phyloP scores from a whole-genome alignment of 1,140 invertebrate species.

The Scylla paramamosain region DNA sequence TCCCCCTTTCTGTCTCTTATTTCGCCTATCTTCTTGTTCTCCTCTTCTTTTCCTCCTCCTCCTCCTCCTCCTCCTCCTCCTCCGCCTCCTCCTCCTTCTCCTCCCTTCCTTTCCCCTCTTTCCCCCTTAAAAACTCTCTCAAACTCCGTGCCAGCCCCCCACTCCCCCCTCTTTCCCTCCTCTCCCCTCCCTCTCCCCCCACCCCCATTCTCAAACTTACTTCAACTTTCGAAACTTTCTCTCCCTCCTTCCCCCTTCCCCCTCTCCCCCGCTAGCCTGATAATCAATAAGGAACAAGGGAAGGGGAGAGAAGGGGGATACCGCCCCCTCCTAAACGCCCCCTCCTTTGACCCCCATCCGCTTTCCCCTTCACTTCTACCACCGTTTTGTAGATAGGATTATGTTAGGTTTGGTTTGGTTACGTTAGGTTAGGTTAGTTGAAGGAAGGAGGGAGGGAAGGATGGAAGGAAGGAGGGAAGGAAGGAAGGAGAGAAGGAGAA shows the following conservation, averaged over 20 bases:
- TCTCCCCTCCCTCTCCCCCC: slow-evolving; percentile 33
- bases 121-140: background rate
- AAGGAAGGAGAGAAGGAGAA: background rate
- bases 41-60: background rate
- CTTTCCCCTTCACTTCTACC: too few relatives aligned
- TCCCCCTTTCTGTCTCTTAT: background rate
- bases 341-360: background rate
- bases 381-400: too few relatives aligned
- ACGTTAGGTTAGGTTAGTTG: background rate
- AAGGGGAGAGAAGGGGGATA: slow-evolving; percentile 33
- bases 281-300: slow-evolving; percentile 72
- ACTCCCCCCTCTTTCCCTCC: slow-evolving; percentile 30
- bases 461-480: background rate
- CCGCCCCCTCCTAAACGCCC: background rate
- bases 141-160: slow-evolving; percentile 15
- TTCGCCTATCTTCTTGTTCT: background rate
- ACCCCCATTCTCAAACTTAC: slow-evolving; percentile 69
- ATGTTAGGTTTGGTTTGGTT: background rate
- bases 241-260: slow-evolving; percentile 48
- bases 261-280: slow-evolving; percentile 50
- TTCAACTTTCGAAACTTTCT: slow-evolving; percentile 75
- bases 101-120: background rate
- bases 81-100: background rate
- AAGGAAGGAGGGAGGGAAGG: background rate
- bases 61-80: slow-evolving; percentile 17